Percentiles rank a stretch among this genome's conserved stretches.
Conservation (phyloP, 2,888 invertebrate genomes). For the Morpho achilles region DNA sequence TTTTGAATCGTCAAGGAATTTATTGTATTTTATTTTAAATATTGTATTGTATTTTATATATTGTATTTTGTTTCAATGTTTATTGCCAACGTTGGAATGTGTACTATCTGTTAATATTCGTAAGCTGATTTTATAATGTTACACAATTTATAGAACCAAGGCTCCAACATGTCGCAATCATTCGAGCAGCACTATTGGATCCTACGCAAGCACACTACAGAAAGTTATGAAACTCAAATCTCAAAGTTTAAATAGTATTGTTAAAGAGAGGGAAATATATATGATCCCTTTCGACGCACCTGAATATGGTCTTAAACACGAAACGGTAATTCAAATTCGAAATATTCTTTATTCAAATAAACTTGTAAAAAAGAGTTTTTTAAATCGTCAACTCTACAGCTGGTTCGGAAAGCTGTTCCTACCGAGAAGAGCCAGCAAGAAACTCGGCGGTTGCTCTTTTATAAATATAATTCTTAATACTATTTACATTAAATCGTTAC, state of each 20-base stretch:
- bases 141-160: constrained; percentile 2
- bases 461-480: no score
- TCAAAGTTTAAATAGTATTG: constrained; percentile 34
- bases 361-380: no score
- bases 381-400: no score
- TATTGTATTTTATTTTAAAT: no score
- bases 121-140: not conserved
- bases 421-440: no score
- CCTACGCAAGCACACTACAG: constrained; percentile 28
- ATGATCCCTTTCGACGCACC: constrained; percentile 21
- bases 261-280: constrained; percentile 28
- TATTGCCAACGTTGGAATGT: not conserved
- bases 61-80: no score
- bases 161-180: constrained; percentile 7
- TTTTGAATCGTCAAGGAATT: no score
- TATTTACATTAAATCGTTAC: no score
- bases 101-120: not conserved
- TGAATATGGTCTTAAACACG: not conserved
- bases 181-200: constrained; percentile 5
- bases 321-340: not conserved
- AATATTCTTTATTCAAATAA: no score
- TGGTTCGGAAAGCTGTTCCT: no score
- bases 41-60: no score
- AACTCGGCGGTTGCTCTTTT: no score
- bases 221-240: constrained; percentile 31